Conservation (phyloP, 2,797 vertebrate genomes). For the Syncerus caffer region DNA sequence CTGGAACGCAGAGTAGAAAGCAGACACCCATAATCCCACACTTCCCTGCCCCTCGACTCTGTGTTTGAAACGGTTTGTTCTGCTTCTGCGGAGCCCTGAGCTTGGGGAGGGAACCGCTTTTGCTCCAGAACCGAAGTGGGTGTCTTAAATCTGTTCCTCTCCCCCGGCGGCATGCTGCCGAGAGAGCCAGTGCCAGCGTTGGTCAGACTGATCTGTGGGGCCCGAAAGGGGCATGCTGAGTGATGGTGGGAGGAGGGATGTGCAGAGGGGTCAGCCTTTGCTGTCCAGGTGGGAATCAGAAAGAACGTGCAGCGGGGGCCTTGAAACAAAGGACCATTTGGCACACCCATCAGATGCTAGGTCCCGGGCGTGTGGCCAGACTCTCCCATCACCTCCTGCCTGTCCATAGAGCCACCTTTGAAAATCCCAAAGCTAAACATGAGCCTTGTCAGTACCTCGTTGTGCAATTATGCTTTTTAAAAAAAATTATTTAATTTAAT, state of each 20-base stretch:
- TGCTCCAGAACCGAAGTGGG: slow-evolving; percentile 59
- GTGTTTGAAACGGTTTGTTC: slow-evolving; percentile 70
- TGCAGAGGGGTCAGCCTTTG: not conserved
- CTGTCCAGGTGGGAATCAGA: not conserved
- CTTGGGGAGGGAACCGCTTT: not conserved
- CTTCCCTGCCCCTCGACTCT: slow-evolving; percentile 10
- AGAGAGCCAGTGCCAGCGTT: slow-evolving; percentile 23
- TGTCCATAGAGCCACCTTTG: not conserved
- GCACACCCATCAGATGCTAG: not conserved
- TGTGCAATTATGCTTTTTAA: not conserved
- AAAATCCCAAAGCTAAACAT: not conserved
- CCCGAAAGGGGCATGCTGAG: not conserved
- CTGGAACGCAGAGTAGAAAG: not conserved
- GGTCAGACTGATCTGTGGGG: not conserved
- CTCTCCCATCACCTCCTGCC: not conserved
- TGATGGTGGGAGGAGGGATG: not conserved
- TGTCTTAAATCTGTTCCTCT: slow-evolving; percentile 69
- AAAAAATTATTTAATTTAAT: not conserved
- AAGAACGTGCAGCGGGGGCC: not conserved
- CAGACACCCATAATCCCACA: not conserved
- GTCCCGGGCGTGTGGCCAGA: not conserved
- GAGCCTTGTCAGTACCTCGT: not conserved
- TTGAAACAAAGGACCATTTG: not conserved
- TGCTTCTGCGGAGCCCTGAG: slow-evolving; percentile 28
- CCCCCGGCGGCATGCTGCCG: not conserved